Evolutionary conservation across 2,113 vertebrate genomes (phyloP), one percentile per base, ranked within the genome.

Genomic region (Pelodiscus sinensis): DNA sequence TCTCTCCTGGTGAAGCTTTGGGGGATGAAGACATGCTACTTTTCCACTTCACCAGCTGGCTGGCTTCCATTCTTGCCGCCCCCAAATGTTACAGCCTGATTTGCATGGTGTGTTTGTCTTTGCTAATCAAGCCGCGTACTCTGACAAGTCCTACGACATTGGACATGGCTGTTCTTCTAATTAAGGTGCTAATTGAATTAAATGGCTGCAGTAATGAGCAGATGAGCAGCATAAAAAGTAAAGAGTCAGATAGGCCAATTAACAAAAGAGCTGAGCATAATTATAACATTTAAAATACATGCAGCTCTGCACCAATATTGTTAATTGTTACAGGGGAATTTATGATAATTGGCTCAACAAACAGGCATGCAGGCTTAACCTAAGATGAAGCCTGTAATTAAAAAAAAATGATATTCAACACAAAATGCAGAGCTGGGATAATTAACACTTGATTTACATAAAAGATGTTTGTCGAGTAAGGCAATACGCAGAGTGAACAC

Each of bases 131-230:
- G 97, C 98, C 31, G 92, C 92, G 95, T 97, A 97, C 98, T 97
- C 97, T 98, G 98, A 99, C 98, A 98, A 98, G 98, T 97, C 98
- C 98, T 97, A 96, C 97, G 97, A 98, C 98, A 98, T 98, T 97
- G 98, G 98, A 98, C 98, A 98, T 98, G 98, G 97, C 98, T 98
- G 98, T 98, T 98, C 98, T 97, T 98, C 98, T 99, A 99, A 99
- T 99, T 99, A 99, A 98, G 98, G 98, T 97, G 98, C 99, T 99
- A 99, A 99, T 99, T 99, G 99, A 99, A 99, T 99, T 99, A 99
- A 99, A 99, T 99, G 98, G 98, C 99, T 97, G 98, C 94, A 91
- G 98, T 99, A 99, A 99, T 99, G 99, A 99, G 99, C 98, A 99
- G 98, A 99, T 97, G 98, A 98, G 98, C 98, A 94, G 98, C 98